Base-by-base conservation (phyloP, 2,888 invertebrate species). In the Drosophila neotestacea region DNA sequence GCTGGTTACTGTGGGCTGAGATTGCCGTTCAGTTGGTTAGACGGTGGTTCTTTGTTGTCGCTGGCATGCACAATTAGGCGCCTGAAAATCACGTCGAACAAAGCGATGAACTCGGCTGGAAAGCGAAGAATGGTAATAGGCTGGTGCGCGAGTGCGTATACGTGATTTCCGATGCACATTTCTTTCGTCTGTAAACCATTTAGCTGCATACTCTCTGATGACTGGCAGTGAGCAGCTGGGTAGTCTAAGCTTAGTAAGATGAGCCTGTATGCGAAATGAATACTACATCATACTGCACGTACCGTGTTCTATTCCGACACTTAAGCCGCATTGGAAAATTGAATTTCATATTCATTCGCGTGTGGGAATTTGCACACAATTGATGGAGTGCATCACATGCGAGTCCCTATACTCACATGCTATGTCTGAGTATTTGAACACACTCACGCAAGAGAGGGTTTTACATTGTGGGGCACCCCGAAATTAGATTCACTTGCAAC, bases 21-120 rank as follows among this genome's bases (percentile, higher is more conserved):
- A 51, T 39, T 63, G 63, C 22, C 6, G 34, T 54, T 58, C 42
- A 55, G 28, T 27, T 6, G 42, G 44, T 62, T 50, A 39, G 39
- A 34, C 30, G 60, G 41, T 11, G 48, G 30, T 22, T 60, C 61
- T 68, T 52, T 75, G 70, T 75, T 73, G 69, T 71, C 59, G 32
- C 51, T 73, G 34, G 65, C 69, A 88, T 79, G 72, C 85, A 85
- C 88, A 81, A 82, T 82, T 82, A 75, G 66, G 55, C 56, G 64
- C 59, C 65, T 62, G 62, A 61, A 88, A 77, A 79, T 62, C 68
- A 61, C 66, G 51, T 71, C 68, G 48, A 56, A 52, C 61, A 51
- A 70, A 60, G 64, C 50, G 59, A 56, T 13, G 61, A 39, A 50
- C 27, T 30, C 51, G 28, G 48, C 2, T 32, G 46, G 16, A 58